These are phyloP conservation scores for Diabrotica virgifera DNA, from an alignment of 1,140 invertebrate species.

Conservation along the genomic window DNA sequence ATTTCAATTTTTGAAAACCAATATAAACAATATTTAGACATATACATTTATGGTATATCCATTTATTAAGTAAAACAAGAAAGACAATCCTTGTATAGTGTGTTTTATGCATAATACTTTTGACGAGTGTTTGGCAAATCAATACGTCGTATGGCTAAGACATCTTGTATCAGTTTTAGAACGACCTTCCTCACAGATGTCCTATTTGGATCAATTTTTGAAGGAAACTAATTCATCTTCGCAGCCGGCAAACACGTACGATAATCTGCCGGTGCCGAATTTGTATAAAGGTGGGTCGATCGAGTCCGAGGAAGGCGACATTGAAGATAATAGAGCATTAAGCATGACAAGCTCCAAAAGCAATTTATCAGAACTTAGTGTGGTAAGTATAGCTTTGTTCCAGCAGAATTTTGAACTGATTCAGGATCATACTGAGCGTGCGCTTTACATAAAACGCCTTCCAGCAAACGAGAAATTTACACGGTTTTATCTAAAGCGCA, in stretches of 20 bases:
- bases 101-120: slow-evolving; percentile 21
- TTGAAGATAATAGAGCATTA: slow-evolving; percentile 72
- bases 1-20: too few relatives aligned
- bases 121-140: not conserved
- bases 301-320: slow-evolving; percentile 72
- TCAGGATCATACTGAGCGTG: too few relatives aligned
- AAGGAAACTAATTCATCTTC: slow-evolving; percentile 62
- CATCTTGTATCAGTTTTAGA: slow-evolving; percentile 70
- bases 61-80: not conserved
- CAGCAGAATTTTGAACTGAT: too few relatives aligned
- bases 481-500: too few relatives aligned
- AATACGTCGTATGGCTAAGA: not conserved
- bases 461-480: too few relatives aligned
- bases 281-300: slow-evolving; percentile 58
- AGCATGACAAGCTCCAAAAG: slow-evolving; percentile 80
- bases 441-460: too few relatives aligned
- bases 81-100: not conserved
- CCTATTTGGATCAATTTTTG: slow-evolving; percentile 83
- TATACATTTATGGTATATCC: not conserved
- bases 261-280: slow-evolving; percentile 36
- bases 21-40: not conserved
- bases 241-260: slow-evolving; percentile 41
- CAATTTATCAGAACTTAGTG: slow-evolving; percentile 75
- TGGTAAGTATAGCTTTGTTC: slow-evolving; percentile 65
- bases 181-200: slow-evolving; percentile 82